Base-by-base conservation (phyloP, 2,888 invertebrate species). In the Nycteola revayana region DNA sequence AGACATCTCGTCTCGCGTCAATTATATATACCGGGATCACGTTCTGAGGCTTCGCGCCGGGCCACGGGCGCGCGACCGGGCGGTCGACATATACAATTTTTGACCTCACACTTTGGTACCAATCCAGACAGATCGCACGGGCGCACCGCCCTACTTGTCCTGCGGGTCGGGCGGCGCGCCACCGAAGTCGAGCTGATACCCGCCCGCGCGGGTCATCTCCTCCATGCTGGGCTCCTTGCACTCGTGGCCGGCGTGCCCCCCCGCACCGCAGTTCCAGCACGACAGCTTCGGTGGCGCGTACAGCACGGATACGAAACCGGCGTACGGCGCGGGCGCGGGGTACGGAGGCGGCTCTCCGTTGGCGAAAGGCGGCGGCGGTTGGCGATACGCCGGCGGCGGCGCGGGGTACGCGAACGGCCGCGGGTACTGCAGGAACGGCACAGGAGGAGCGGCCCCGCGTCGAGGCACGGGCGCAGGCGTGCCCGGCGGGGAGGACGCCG, bases 171-270 rank as follows among this genome's bases (percentile, higher is more conserved):
- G 82, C 36, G 87, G 84, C 26, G 87, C 84, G 29, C 90, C 87
- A 29, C 89, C 87, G 72, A 91, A 93, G 76, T 93, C 93, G 42
- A 94, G 79, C 75, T 91, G 92, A 66, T 93, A 94, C 43, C 91
- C 90, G 49, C 92, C 92, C 49, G 92, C 92, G 58, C 93, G 91
- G 23, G 96, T 95, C 84, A 96, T 94, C 80, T 96, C 96, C 77
- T 98, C 97, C 92, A 98, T 96, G 36, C 96, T 96, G 48, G 94
- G 94, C 74, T 96, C 96, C 68, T 94, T 94, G 77, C 98, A 98
- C 58, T 97, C 97, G 60, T 92, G 90, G 10, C 96, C 96, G 30
- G 91, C 90, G 78, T 98, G 98, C 31, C 92, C 94, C 35, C 92
- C 91, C 32, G 93, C 94, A 42, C 98, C 98, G 85, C 98, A 98